Evolutionary conservation across 2,888 invertebrate genomes (phyloP).

Genomic region (Eudasyphora cyanicolor): DNA sequence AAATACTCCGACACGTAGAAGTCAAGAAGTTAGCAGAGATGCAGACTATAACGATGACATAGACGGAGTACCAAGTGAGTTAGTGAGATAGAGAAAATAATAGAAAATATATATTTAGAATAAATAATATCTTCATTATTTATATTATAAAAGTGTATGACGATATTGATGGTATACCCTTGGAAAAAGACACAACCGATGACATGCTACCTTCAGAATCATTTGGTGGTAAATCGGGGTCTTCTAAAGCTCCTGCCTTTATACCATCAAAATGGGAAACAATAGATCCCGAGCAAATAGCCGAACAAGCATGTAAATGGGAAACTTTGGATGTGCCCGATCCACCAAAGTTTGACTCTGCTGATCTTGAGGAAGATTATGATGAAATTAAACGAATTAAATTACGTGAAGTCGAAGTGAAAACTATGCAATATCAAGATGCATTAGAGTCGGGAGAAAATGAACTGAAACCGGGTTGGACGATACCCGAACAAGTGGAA

Average conservation of each 20-base stretch:
- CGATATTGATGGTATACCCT: slow-evolving; percentile 88
- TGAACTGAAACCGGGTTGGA: slow-evolving; percentile 86
- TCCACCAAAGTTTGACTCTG: slow-evolving; percentile 77
- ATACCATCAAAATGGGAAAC: slow-evolving; percentile 98
- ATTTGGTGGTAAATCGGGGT: slow-evolving; percentile 58
- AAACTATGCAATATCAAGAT: slow-evolving; percentile 97
- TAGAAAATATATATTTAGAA: background rate
- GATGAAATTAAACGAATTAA: slow-evolving; percentile 87
- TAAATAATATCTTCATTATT: slow-evolving; percentile 52
- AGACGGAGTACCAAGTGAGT: slow-evolving; percentile 85
- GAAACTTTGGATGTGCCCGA: slow-evolving; percentile 85
- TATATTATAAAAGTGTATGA: slow-evolving; percentile 82
- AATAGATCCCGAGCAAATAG: slow-evolving; percentile 92
- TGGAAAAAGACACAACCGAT: slow-evolving; percentile 79
- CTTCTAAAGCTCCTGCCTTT: slow-evolving; percentile 83
- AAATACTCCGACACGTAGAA: slow-evolving; percentile 70
- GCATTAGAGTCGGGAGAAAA: slow-evolving; percentile 94
- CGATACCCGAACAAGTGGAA: slow-evolving; percentile 90
- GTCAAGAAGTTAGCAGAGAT: slow-evolving; percentile 71
- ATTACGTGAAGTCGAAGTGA: slow-evolving; percentile 95
- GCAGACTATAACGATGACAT: slow-evolving; percentile 83
- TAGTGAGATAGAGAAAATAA: background rate
- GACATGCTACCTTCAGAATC: slow-evolving; percentile 34
- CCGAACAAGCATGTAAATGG: slow-evolving; percentile 93
- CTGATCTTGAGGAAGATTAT: slow-evolving; percentile 82